Base-by-base conservation (phyloP, 2,113 vertebrate genomes). In the Lasiurus cinereus region DNA sequence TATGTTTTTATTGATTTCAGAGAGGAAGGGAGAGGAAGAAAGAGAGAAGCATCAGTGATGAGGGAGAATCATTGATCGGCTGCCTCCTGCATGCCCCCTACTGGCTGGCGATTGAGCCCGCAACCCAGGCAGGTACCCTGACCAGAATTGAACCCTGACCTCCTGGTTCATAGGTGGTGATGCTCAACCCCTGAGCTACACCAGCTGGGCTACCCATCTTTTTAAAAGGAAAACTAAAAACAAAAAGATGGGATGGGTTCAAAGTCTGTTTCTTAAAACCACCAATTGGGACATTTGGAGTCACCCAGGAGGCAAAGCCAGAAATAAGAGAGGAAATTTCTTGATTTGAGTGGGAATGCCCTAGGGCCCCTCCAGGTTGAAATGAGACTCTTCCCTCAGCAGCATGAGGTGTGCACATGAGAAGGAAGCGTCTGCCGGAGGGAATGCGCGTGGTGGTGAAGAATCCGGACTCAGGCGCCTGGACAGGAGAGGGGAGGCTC, bases 321-420 rank as follows among this genome's bases (percentile, higher is more conserved):
- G 79, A 77, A 62, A 43, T 2, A 21, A 88, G 52, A 10, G 74
- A 67, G 85, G 56, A 36, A 3, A 59, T 19, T 33, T 76, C 43
- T 5, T 14, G 46, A 39, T 59, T 12, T 18, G 56, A 14, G 16
- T 46, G 36, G 77, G 31, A 54, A 43, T 8, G 39, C 70, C 9
- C 0, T 18, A 8, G 22, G 2, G 6, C 39, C 16, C 56, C n/a
- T 54, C 50, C 6, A 19, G 21, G 15, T 77, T 33, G 14, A 48
- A 70, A 10, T 0, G 8, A 8, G 52, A 18, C 21, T 22, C 31
- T 78, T 10, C 69, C 39, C 88, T 46, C 4, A 50, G 59, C 31
- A 16, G 62, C 54, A 16, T 1, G 59, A 46, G 46, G 6, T 31
- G 14, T 21, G 76, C 11, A 0, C 8, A 0, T 29, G 19, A 69